Percentiles rank a stretch among this genome's conserved stretches.
Evolutionary conservation across 2,888 invertebrate species (phyloP).

Genomic region (Hirudinaria manillensis): DNA sequence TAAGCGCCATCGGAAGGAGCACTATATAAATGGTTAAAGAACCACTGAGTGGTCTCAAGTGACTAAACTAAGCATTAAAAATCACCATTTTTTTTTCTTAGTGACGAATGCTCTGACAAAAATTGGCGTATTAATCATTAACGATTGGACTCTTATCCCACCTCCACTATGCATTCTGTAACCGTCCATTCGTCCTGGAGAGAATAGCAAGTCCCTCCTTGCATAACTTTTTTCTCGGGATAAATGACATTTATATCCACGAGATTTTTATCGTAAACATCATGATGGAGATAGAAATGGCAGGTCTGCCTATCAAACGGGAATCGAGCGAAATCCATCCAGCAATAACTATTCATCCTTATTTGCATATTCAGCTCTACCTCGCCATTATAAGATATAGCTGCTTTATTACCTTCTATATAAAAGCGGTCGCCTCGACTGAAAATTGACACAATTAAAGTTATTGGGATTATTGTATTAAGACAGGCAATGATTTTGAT

Average conservation of each 20-base stretch:
- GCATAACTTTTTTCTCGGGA: not conserved
- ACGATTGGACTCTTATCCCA: no score
- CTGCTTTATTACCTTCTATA: not conserved
- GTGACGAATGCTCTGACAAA: no score
- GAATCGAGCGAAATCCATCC: not conserved
- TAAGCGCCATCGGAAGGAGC: no score
- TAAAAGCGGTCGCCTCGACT: not conserved
- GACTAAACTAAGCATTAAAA: no score
- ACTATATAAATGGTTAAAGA: no score
- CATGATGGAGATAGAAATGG: not conserved
- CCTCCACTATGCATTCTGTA: not conserved
- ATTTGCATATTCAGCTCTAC: not conserved
- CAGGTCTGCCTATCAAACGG: not conserved
- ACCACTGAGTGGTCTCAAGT: no score
- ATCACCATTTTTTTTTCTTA: no score
- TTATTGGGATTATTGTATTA: not conserved
- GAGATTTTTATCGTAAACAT: not conserved
- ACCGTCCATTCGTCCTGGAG: not conserved
- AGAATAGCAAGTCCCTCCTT: not conserved
- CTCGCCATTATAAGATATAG: not conserved
- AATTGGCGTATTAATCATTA: no score
- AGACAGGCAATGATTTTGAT: not conserved
- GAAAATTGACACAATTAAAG: not conserved
- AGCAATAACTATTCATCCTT: not conserved
- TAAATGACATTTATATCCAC: not conserved